Percentiles rank a stretch among this genome's conserved stretches.
phyloP scores from a whole-genome alignment of 2,888 invertebrate genomes.

The Dermolepida albohirtum region DNA sequence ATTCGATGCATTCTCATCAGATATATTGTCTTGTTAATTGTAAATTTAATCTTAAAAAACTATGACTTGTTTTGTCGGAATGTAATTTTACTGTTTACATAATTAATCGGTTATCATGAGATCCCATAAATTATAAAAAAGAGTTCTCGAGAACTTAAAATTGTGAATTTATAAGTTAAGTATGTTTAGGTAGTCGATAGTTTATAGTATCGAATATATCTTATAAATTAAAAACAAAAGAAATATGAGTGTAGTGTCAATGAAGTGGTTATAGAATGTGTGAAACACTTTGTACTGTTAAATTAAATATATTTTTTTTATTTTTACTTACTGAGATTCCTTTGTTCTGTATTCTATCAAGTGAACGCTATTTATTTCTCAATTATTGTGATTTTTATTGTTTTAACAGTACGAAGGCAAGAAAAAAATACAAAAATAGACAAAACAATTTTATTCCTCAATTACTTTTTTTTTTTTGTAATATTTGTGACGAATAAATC shows the following conservation, averaged over 20 bases:
- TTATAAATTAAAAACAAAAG: conserved; percentile 57
- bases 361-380: conserved; percentile 21
- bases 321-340: conserved; percentile 35
- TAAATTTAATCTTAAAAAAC: not conserved
- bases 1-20: too few species aligned
- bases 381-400: conserved; percentile 12
- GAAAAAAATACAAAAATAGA: conserved; percentile 26
- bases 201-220: conserved; percentile 64
- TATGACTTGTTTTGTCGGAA: not conserved
- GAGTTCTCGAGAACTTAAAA: conserved; percentile 50
- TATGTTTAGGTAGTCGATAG: conserved; percentile 64
- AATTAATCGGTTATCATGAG: conserved; percentile 9
- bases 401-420: conserved; percentile 40
- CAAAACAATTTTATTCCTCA: conserved; percentile 36
- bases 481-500: conserved; percentile 35
- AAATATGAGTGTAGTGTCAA: conserved; percentile 64
- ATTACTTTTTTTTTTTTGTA: conserved; percentile 34
- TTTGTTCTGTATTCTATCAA: not conserved
- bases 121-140: conserved; percentile 26
- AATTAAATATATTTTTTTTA: conserved; percentile 36
- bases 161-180: conserved; percentile 63
- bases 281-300: conserved; percentile 57
- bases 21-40: too few species aligned
- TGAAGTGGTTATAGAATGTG: conserved; percentile 63
- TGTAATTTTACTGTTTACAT: conserved; percentile 14